A percentile compares a stretch with the other conserved stretches of the same genome.
Evolutionary conservation across 2,888 invertebrate species (phyloP).

Genomic region (Coleophora flavipennella): DNA sequence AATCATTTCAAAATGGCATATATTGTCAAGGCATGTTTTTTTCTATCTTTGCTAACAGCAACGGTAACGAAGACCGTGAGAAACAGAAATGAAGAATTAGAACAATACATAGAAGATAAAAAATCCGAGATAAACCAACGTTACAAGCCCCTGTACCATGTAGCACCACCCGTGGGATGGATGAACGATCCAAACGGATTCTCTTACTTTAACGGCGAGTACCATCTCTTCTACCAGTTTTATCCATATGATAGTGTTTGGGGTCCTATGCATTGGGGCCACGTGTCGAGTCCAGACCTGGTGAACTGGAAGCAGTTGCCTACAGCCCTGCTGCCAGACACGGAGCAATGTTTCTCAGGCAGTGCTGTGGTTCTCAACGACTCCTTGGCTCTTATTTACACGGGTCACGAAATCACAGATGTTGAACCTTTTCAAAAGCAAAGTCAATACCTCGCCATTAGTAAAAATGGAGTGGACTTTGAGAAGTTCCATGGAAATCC

Average conservation of each 20-base stretch:
- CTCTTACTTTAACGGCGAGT: conserved; percentile 59
- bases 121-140: conserved; percentile 41
- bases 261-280: conserved; percentile 73
- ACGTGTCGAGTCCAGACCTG: conserved; percentile 54
- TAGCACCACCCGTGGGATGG: conserved; percentile 64
- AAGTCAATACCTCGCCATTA: conserved; percentile 52
- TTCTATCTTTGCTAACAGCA: conserved; percentile 22
- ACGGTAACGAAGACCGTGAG: conserved; percentile 20
- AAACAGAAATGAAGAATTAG: conserved; percentile 29
- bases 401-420: conserved; percentile 34
- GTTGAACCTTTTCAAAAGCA: conserved; percentile 40
- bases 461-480: conserved; percentile 53
- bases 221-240: conserved; percentile 69
- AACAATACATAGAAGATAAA: conserved; percentile 44
- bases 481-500: conserved; percentile 54
- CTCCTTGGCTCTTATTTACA: conserved; percentile 49
- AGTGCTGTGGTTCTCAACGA: conserved; percentile 53
- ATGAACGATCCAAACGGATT: conserved; percentile 74
- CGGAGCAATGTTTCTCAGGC: conserved; percentile 61
- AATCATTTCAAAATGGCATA: conserved; percentile 10
- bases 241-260: conserved; percentile 58
- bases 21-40: conserved; percentile 10
- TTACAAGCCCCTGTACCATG: conserved; percentile 50
- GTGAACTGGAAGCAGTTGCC: conserved; percentile 63
- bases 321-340: conserved; percentile 59